These are phyloP conservation scores for Asbolus verrucosus DNA, from an alignment of 1,140 invertebrate species.

Conservation along the genomic window DNA sequence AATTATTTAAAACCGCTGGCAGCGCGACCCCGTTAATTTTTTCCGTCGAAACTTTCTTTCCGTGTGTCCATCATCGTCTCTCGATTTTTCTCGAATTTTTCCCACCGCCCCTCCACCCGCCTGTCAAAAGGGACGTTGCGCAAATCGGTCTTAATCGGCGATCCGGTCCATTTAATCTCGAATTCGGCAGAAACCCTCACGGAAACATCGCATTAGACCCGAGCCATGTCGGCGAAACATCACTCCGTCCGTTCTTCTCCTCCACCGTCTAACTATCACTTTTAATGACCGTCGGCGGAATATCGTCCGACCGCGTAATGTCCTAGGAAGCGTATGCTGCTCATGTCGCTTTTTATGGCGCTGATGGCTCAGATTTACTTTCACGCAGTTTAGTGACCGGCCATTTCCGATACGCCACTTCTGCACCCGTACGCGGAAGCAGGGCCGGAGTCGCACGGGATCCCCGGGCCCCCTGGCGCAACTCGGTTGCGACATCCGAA, in stretches of 20 bases:
- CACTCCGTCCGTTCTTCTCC: neutral
- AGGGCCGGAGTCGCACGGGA: neutral
- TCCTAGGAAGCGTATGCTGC: constrained; percentile 35
- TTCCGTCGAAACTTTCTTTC: no score
- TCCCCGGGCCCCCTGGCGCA: constrained; percentile 13
- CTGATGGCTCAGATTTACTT: constrained; percentile 38
- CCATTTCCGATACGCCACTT: constrained; percentile 39
- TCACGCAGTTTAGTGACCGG: constrained; percentile 41
- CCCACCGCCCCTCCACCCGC: no score
- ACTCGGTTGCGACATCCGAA: neutral
- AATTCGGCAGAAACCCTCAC: no score
- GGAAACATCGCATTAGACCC: no score
- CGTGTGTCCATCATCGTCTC: no score
- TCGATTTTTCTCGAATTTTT: no score
- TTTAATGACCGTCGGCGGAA: constrained; percentile 38
- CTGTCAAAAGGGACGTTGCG: no score
- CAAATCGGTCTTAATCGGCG: no score
- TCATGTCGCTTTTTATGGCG: constrained; percentile 26
- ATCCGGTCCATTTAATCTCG: no score
- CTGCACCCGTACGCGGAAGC: constrained; percentile 8
- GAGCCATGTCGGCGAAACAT: neutral
- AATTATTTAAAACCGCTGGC: no score
- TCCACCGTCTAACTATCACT: neutral
- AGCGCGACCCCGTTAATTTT: no score
- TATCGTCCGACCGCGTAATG: constrained; percentile 26